Evolutionary conservation across 1,140 invertebrate species (phyloP).

Genomic region (Leptoteleia sp.): DNA sequence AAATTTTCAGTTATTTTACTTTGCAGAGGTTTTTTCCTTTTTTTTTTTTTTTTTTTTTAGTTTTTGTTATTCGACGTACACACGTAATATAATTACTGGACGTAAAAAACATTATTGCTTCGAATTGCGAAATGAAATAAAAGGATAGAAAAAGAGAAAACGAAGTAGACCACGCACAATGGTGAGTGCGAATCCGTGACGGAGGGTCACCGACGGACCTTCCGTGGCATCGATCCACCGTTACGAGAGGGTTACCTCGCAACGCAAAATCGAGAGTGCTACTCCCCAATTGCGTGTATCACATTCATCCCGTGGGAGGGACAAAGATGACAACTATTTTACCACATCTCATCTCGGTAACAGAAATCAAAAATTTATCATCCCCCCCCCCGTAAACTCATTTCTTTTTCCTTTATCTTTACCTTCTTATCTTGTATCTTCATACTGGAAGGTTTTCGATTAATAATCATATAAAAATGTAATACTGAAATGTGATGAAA

Average conservation of each 20-base stretch:
- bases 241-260: conserved; percentile 37
- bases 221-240: conserved; percentile 32
- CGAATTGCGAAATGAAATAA: too few relatives aligned
- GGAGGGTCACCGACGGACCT: conserved; percentile 38
- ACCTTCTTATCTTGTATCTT: neutral
- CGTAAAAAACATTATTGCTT: neutral
- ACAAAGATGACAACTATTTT: neutral
- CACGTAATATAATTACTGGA: neutral
- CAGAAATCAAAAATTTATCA: neutral
- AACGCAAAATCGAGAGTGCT: conserved; percentile 12
- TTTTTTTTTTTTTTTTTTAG: too few relatives aligned
- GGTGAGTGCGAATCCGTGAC: conserved; percentile 31
- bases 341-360: neutral
- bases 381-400: too few relatives aligned
- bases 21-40: too few relatives aligned
- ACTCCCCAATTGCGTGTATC: conserved; percentile 21
- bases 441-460: too few relatives aligned
- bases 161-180: conserved; percentile 23
- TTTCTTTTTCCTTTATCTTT: too few relatives aligned
- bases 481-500: too few relatives aligned
- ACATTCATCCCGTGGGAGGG: neutral
- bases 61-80: too few relatives aligned
- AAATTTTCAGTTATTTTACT: too few relatives aligned
- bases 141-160: neutral
- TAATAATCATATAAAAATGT: too few relatives aligned